Evolutionary conservation across 2,797 vertebrate genomes (phyloP), one percentile per base, ranked within the genome.

Genomic region (Kryptolebias ocellatus): DNA sequence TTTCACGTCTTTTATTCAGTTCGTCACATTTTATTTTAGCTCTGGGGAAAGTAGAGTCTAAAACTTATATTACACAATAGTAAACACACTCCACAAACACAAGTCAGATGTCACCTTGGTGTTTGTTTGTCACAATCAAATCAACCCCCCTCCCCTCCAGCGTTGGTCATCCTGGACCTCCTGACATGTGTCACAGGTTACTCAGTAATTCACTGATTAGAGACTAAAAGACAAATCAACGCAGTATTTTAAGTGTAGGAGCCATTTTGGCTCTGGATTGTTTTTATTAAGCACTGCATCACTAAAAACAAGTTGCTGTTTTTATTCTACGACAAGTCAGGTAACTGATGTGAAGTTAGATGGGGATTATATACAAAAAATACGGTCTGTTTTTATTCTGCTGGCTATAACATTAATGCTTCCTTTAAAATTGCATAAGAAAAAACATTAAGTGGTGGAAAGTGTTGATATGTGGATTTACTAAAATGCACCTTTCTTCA

Each of bases 401-500:
- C 31, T 34, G 31, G 9, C 31, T 34, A 9, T 34, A 34, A 9
- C 9, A 34, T 7, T 34, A 7, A 34, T 9, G 9, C 31, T 34
- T 34, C 4, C 9, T 34, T 34, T 34, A 5, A 34, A 34, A 34
- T 24, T 24, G 20, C 20, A 24, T 24, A 34, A 34, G 31, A 34
- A 34, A 8, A 39, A 39, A 10, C 37, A 12, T 39, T 15, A 15
- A 14, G 24, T 52, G 2, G 27, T 52, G 18, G 29, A 4, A 60
- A 53, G 10, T 55, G n/a, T 72, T 4, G 53, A 47, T 6, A 45
- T 16, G 10, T 12, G 29, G 11, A 28, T 50, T 51, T 50, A 31
- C 44, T 70, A 24, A 74, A 70, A 3, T 45, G 5, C 2, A 76
- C 14, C 45, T 51, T 72, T 81, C 9, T 70, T 63, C 70, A 1